Conservation (phyloP, 1,140 invertebrate species). For the Caenorhabditis inopinata region DNA sequence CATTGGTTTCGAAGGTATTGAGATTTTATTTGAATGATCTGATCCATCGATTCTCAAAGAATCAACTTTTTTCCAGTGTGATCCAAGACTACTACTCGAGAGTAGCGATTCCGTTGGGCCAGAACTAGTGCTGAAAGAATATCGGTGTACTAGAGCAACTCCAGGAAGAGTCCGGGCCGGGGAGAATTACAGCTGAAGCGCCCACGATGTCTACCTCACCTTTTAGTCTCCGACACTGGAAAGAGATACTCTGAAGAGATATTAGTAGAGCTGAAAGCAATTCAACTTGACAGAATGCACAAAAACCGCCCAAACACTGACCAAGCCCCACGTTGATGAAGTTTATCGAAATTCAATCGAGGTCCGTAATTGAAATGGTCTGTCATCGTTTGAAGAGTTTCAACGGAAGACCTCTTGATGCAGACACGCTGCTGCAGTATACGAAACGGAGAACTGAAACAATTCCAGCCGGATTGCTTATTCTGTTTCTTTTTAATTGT, state of each 20-base stretch:
- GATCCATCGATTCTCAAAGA: neutral
- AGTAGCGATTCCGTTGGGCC: neutral
- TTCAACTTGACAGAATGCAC: neutral
- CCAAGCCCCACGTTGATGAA: neutral
- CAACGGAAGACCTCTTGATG: neutral
- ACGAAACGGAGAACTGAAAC: too few relatives aligned
- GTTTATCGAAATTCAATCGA: neutral
- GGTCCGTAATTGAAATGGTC: neutral
- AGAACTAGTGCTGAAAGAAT: neutral
- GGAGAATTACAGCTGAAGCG: too few relatives aligned
- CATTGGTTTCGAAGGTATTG: neutral
- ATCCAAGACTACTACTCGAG: neutral
- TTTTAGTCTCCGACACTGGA: neutral
- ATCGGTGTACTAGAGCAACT: too few relatives aligned
- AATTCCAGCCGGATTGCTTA: too few relatives aligned
- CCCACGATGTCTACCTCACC: too few relatives aligned
- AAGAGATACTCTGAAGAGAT: neutral
- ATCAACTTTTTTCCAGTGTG: neutral
- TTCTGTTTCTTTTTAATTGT: too few relatives aligned
- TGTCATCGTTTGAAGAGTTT: conserved; percentile 9
- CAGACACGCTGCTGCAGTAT: too few relatives aligned
- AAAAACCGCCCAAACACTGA: neutral
- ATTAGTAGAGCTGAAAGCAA: neutral
- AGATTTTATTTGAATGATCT: neutral
- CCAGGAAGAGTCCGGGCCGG: too few relatives aligned